These are phyloP conservation scores for Sebastes glaucus DNA, from an alignment of 2,797 vertebrate genomes.

Conservation along the genomic window DNA sequence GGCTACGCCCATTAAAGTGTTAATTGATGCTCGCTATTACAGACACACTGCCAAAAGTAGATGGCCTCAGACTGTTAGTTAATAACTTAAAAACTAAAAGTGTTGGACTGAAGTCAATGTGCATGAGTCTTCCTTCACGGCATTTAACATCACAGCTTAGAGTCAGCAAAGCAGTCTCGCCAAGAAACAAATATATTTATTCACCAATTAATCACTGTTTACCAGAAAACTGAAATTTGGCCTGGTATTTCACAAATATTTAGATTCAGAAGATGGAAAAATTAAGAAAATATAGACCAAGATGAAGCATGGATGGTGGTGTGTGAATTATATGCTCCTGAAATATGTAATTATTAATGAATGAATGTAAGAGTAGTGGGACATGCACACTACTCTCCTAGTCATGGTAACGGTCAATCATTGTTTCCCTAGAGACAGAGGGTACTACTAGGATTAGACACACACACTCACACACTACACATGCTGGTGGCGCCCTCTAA, in stretches of 20 bases:
- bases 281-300: background rate
- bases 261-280: background rate
- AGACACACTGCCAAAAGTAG: slow-evolving; percentile 12
- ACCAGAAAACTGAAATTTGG: background rate
- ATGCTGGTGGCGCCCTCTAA: slow-evolving; percentile 5
- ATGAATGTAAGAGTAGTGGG: background rate
- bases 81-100: slow-evolving; percentile 15
- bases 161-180: background rate
- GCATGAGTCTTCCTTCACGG: background rate
- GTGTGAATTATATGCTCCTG: background rate
- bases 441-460: slow-evolving; percentile 27
- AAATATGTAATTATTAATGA: background rate
- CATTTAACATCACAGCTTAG: background rate
- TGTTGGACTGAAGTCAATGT: background rate
- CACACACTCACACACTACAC: background rate
- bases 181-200: background rate
- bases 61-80: background rate
- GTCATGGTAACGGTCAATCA: background rate
- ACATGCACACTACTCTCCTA: no score
- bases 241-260: background rate
- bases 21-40: slow-evolving; percentile 12
- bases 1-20: slow-evolving; percentile 36
- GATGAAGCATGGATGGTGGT: fast-evolving
- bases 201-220: background rate
- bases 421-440: background rate